Base-by-base conservation (phyloP, 2,888 invertebrate species). In the Oscheius sp. region DNA sequence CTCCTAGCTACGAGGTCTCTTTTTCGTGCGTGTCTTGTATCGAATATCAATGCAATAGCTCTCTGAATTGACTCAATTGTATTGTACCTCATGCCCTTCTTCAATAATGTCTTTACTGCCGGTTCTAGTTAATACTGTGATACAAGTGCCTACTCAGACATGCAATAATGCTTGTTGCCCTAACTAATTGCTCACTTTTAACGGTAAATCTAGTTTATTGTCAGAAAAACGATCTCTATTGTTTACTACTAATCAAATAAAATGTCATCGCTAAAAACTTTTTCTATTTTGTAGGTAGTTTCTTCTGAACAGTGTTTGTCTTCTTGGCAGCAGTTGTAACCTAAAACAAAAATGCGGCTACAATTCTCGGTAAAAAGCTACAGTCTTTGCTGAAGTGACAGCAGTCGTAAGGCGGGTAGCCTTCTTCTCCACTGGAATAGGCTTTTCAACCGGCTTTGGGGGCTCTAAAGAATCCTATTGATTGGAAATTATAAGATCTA, bases 121-220 rank as follows among this genome's bases (percentile, higher is more conserved):
- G 61, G 61, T 61, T 61, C n/a, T n/a, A 12, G 8, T 45, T 61
- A 45, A 45, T 31, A 17, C 42, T 61, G 61, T 61, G 61, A 61
- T 61, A 61, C n/a, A 20, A 61, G 42, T 61, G 61, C 55, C 55
- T 55, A 31, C 15, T 3, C 31, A n/a, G 34, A 33, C 33, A 34
- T n/a, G 34, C 55, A 55, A 33, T 55, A 34, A 53, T 34, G 33
- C 20, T 33, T 6, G 15, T 0, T 52, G 25, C 52, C 34, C 55
- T 20, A 20, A 34, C 34, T 15, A 3, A 10, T 33, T 55, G 55
- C 34, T 33, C 33, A 31, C 23, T 8, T 53, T 31, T 29, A 17
- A 29, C 29, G 25, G 12, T 17, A 23, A 34, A 33, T 55, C 55
- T 55, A 33, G 55, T 33, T 53, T 10, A 53, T 3, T 42, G 42